Evolutionary conservation across 2,113 vertebrate species (phyloP).

Genomic region (Henicopernis longicauda): DNA sequence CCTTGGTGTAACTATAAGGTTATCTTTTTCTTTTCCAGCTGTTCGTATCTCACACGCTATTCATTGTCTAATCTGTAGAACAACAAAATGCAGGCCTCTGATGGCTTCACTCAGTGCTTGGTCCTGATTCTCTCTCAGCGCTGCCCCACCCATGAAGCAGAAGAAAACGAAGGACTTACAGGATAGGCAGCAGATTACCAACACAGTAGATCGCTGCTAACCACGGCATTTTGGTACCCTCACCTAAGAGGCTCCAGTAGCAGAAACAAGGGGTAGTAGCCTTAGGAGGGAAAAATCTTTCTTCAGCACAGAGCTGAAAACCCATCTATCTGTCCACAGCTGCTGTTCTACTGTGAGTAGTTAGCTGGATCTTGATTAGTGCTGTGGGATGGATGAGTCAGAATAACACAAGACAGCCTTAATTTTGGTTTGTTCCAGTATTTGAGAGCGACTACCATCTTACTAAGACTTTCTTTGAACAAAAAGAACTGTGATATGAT

Average conservation of each 20-base stretch:
- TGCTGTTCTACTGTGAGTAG: neutral
- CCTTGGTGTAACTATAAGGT: neutral
- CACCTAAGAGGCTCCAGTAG: neutral
- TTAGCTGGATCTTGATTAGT: neutral
- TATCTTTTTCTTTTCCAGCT: neutral
- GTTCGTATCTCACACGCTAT: accelerated
- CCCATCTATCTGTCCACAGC: neutral
- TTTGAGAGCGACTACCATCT: neutral
- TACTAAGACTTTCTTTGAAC: neutral
- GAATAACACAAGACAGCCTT: neutral
- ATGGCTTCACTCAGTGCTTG: neutral
- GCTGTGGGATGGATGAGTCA: neutral
- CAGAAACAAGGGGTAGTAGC: neutral
- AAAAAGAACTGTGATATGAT: neutral
- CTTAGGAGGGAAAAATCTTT: neutral
- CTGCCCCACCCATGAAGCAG: neutral
- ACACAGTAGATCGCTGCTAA: neutral
- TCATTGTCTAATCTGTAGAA: neutral
- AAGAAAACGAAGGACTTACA: accelerated
- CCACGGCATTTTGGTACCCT: neutral
- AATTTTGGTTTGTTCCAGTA: neutral
- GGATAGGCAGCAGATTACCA: neutral
- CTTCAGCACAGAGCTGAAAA: neutral
- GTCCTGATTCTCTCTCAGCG: neutral
- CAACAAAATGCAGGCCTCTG: neutral